Evolutionary conservation across 2,888 invertebrate genomes (phyloP), one percentile per base, ranked within the genome.

Genomic region (Strigamia crassipes): DNA sequence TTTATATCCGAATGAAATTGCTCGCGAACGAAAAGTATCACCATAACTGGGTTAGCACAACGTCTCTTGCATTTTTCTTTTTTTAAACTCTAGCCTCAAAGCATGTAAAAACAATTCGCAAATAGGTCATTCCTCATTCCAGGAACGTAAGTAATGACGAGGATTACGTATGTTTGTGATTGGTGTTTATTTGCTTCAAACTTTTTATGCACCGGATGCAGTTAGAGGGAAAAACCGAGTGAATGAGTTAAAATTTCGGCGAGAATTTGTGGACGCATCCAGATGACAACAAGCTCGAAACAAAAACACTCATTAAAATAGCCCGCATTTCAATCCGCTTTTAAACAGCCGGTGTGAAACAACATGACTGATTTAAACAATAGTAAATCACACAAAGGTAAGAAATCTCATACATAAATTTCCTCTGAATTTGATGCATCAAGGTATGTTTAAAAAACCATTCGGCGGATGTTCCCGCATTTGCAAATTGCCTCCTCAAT

Each of bases 321-420:
- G 38, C 38, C 38, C 10, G 8, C 0, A 56, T 4, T 8, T 18
- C 18, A n/a, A 56, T 1, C 18, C n/a, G 18, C 18, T 18, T 15
- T 46, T 18, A n/a, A 18, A n/a, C 5, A 15, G 8, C 5, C 0
- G 1, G 9, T 18, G 15, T 18, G 18, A 1, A 18, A 56, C 56
- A n/a, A 46, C 13, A 56, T 56, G 56, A 18, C 56, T 18, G 56
- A 56, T 2, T n/a, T 56, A 56, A 18, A 15, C 9, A 56, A 18
- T 56, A 56, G 56, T 18, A 56, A 56, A 56, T 56, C 56, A 56
- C 56, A 56, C 18, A 56, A 56, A 56, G 56, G 56, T 56, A 56
- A 18, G 56, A 56, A 18, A 56, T 4, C n/a, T n/a, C n/a, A 18
- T 3, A n/a, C 51, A 51, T 3, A 27, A n/a, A n/a, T n/a, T n/a